Conservation (phyloP, 2,113 vertebrate genomes). For the Hassar affinis region DNA sequence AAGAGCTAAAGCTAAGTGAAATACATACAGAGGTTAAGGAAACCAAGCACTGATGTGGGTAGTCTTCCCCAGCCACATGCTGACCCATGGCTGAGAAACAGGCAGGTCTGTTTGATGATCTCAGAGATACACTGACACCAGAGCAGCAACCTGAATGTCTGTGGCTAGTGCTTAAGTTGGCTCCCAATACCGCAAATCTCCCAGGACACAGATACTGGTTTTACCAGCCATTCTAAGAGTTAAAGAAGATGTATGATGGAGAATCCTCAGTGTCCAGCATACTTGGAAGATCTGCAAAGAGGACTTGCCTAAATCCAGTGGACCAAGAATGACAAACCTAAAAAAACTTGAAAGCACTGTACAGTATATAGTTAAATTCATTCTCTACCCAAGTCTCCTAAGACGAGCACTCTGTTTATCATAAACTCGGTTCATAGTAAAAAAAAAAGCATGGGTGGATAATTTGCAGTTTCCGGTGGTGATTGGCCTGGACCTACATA, state of each 20-base stretch:
- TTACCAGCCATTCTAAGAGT: neutral
- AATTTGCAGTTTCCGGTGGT: neutral
- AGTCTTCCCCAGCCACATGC: neutral
- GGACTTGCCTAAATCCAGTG: neutral
- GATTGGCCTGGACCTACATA: neutral
- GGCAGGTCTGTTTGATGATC: neutral
- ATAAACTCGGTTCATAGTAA: neutral
- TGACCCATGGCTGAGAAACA: neutral
- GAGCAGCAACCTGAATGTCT: neutral
- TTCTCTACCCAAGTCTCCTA: neutral
- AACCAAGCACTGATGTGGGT: neutral
- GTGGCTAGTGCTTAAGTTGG: constrained; percentile 2
- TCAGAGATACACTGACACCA: constrained; percentile 10
- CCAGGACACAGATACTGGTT: constrained; percentile 5
- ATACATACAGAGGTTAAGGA: neutral
- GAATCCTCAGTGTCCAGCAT: neutral
- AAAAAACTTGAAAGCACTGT: neutral
- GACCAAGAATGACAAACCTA: neutral
- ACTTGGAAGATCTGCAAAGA: neutral
- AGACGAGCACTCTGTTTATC: neutral
- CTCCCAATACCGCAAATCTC: constrained; percentile 1
- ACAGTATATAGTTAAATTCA: neutral
- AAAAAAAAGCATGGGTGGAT: neutral
- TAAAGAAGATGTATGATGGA: neutral
- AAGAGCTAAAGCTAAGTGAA: neutral